Evolutionary conservation across 2,888 invertebrate species (phyloP).

Genomic region (Tridacna gigas): DNA sequence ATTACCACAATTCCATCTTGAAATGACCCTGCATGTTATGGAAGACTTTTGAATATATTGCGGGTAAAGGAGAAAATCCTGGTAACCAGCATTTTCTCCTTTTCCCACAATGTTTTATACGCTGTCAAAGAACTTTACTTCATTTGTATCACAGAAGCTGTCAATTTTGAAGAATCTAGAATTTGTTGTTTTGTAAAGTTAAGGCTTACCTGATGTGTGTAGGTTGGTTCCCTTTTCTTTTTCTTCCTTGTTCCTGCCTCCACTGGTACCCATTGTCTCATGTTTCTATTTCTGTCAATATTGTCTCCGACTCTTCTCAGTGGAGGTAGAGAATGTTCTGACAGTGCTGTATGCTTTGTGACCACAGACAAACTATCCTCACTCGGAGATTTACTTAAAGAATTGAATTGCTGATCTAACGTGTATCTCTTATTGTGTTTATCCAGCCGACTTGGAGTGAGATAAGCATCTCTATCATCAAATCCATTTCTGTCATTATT

Average conservation of each 20-base stretch:
- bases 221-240: slow-evolving; percentile 54
- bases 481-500: slow-evolving; percentile 51
- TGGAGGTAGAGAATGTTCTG: slow-evolving; percentile 60
- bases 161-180: too few relatives aligned
- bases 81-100: too few relatives aligned
- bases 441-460: slow-evolving; percentile 81
- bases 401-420: slow-evolving; percentile 49
- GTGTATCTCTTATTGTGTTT: slow-evolving; percentile 77
- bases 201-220: slow-evolving; percentile 63
- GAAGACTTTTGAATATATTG: too few relatives aligned
- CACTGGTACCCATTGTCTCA: slow-evolving; percentile 63
- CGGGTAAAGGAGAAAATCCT: too few relatives aligned
- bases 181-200: too few relatives aligned
- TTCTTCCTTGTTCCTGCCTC: slow-evolving; percentile 46
- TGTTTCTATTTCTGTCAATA: slow-evolving; percentile 44
- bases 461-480: slow-evolving; percentile 59
- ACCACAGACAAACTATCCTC: slow-evolving; percentile 73
- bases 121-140: too few relatives aligned
- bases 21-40: too few relatives aligned
- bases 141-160: too few relatives aligned
- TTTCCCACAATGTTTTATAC: too few relatives aligned
- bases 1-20: too few relatives aligned
- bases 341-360: slow-evolving; percentile 68
- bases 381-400: slow-evolving; percentile 66
- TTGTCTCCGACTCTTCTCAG: slow-evolving; percentile 50